A percentile compares a stretch with the other conserved stretches of the same genome.
phyloP scores from a whole-genome alignment of 2,888 invertebrate genomes.

The Augiades crinisus region DNA sequence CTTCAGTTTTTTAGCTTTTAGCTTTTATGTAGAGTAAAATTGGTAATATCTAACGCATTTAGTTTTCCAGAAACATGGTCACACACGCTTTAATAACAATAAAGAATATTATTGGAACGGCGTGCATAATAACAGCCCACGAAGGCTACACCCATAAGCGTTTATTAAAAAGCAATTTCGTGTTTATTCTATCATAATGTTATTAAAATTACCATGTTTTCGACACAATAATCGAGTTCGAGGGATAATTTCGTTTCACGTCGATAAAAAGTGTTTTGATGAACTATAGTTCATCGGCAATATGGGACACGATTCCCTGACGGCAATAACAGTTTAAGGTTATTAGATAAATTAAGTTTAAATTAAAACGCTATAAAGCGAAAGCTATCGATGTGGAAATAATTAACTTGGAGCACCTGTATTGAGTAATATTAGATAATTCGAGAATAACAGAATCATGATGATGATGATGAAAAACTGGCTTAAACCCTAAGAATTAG shows the following conservation, averaged over 20 bases:
- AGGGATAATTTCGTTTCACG: slow-evolving; percentile 4
- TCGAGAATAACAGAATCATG: no score
- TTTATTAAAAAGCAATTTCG: slow-evolving; percentile 64
- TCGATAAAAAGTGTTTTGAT: slow-evolving; percentile 11
- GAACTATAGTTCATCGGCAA: not conserved
- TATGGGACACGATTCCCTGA: not conserved
- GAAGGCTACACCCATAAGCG: slow-evolving; percentile 45
- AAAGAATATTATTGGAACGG: slow-evolving; percentile 3
- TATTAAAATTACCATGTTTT: slow-evolving; percentile 30
- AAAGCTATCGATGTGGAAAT: not conserved
- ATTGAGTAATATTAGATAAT: no score
- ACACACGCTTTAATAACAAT: not conserved
- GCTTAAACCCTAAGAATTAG: no score
- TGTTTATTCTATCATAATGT: slow-evolving; percentile 53
- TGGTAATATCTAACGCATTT: no score
- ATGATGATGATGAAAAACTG: no score
- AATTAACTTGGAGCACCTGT: no score
- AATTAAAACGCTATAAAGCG: not conserved
- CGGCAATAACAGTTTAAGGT: not conserved
- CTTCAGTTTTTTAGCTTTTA: no score
- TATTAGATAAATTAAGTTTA: not conserved
- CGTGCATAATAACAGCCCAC: slow-evolving; percentile 47
- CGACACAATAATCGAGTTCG: slow-evolving; percentile 2
- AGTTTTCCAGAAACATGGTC: not conserved
- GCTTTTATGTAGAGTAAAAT: no score